Conservation (phyloP, 2,113 vertebrate species). For the Chaetops frenatus region DNA sequence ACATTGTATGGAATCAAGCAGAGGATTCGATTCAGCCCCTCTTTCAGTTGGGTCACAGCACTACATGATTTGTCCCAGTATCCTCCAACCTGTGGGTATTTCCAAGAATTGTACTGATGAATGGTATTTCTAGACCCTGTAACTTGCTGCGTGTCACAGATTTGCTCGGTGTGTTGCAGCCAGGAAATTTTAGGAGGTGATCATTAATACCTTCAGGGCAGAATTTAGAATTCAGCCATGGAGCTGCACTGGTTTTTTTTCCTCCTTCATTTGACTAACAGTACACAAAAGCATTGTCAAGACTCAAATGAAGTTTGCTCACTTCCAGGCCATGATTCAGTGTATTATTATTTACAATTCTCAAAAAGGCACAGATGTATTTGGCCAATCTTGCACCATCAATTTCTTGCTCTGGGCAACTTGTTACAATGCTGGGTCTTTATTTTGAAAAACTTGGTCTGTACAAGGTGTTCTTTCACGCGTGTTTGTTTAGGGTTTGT, state of each 20-base stretch:
- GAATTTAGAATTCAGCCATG: neutral
- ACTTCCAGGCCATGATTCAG: neutral
- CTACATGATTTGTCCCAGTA: slow-evolving; percentile 99
- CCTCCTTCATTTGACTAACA: neutral
- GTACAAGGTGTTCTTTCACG: neutral
- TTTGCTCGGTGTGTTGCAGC: neutral
- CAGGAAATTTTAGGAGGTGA: neutral
- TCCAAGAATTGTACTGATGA: neutral
- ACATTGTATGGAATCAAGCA: slow-evolving; percentile 98
- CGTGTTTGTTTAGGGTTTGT: neutral
- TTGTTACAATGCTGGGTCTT: neutral
- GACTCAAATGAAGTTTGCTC: neutral
- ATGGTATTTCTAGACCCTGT: neutral
- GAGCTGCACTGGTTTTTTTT: neutral
- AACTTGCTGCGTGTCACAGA: neutral
- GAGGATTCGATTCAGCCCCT: slow-evolving; percentile 94
- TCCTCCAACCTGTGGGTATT: slow-evolving; percentile 85
- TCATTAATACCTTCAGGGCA: neutral
- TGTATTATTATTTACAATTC: neutral
- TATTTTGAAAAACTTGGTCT: neutral
- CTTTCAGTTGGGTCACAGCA: slow-evolving; percentile 93
- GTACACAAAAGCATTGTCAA: neutral
- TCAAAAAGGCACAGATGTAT: neutral
- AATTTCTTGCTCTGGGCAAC: neutral
- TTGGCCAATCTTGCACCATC: neutral